Evolutionary conservation across 2,113 vertebrate species (phyloP).

Genomic region (Cranoglanis bouderius): DNA sequence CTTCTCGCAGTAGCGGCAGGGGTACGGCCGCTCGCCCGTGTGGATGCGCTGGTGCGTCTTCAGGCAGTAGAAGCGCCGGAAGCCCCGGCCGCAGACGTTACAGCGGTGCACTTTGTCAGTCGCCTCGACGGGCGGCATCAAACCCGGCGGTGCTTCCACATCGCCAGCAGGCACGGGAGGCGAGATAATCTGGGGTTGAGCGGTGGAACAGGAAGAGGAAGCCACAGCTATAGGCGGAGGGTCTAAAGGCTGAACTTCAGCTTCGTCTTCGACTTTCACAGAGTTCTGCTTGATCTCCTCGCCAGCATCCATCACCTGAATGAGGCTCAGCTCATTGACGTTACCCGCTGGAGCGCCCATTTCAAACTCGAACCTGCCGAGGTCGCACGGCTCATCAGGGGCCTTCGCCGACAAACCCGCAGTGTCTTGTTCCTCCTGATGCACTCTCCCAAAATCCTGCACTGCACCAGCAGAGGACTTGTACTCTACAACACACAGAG

Average conservation of each 20-base stretch:
- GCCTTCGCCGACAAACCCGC: neutral
- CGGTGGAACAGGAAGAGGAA: conserved; percentile 1
- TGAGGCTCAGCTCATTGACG: conserved; percentile 58
- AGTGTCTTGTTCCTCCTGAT: conserved; percentile 31
- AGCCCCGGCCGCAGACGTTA: conserved; percentile 61
- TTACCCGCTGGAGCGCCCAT: conserved; percentile 54
- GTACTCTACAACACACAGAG: conserved; percentile 50
- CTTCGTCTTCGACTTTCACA: conserved; percentile 58
- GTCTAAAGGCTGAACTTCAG: conserved; percentile 44
- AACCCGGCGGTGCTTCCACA: conserved; percentile 20
- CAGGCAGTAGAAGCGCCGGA: conserved; percentile 64
- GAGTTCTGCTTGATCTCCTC: conserved; percentile 55
- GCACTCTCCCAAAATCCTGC: conserved; percentile 39
- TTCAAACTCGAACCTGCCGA: conserved; percentile 60
- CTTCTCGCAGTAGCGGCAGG: conserved; percentile 64
- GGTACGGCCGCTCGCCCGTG: conserved; percentile 63
- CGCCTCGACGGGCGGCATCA: conserved; percentile 30
- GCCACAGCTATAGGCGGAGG: neutral
- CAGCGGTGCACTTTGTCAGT: conserved; percentile 60
- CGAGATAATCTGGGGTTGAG: conserved; percentile 25
- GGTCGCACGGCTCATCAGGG: conserved; percentile 38
- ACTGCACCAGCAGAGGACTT: conserved; percentile 19
- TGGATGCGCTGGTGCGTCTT: conserved; percentile 66
- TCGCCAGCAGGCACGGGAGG: conserved; percentile 24
- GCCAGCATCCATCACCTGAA: conserved; percentile 56